Conservation (phyloP, 1,140 invertebrate species). For the Drosophila kikkawai region DNA sequence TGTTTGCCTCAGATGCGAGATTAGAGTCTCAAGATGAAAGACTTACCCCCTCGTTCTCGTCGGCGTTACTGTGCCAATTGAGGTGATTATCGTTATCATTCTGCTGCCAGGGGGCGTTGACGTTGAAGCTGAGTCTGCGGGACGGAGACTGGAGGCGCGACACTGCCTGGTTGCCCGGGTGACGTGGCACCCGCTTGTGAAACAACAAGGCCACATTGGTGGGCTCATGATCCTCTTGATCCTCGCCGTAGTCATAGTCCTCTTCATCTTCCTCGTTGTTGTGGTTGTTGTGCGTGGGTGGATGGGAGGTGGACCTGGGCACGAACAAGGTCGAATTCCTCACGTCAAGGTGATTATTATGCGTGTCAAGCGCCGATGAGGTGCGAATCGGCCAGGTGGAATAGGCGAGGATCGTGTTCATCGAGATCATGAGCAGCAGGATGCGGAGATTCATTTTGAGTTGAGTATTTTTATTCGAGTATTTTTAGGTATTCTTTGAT, state of each 20-base stretch:
- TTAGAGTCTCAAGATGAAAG: slow-evolving; percentile 13
- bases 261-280: slow-evolving; percentile 2
- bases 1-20: slow-evolving; percentile 23
- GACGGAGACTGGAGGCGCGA: slow-evolving; percentile 18
- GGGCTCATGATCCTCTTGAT: background rate
- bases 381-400: background rate
- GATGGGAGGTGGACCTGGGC: slow-evolving; percentile 14
- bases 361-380: background rate
- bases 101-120: slow-evolving; percentile 19
- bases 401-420: slow-evolving; percentile 1
- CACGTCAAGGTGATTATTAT: slow-evolving; percentile 29
- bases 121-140: slow-evolving; percentile 29
- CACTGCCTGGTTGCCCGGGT: background rate
- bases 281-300: background rate
- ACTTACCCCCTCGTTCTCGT: slow-evolving; percentile 61
- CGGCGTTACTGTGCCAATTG: slow-evolving; percentile 28
- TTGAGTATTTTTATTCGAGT: slow-evolving; percentile 6
- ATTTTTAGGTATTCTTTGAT: slow-evolving; percentile 6
- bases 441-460: slow-evolving; percentile 18
- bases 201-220: background rate
- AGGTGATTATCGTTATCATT: slow-evolving; percentile 43
- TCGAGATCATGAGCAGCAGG: background rate
- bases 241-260: slow-evolving; percentile 2
- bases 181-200: slow-evolving; percentile 53
- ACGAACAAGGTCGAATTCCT: slow-evolving; percentile 23